phyloP scores from a whole-genome alignment of 2,113 vertebrate genomes.

The Terrapene triunguis region DNA sequence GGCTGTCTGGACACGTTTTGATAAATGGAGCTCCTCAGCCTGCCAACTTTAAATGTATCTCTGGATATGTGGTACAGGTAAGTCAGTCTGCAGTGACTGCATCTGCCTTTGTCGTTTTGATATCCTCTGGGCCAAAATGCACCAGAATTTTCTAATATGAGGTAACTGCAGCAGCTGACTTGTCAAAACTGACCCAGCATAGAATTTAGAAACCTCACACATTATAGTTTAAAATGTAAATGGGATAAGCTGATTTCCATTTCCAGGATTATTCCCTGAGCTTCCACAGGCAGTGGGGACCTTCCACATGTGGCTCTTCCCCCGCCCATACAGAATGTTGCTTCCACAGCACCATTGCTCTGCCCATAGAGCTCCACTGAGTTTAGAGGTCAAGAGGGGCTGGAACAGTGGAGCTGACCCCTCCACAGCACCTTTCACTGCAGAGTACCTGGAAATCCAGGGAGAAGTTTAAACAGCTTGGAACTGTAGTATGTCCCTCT shows the following conservation, averaged over 20 bases:
- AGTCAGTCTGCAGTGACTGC: background rate
- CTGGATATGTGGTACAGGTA: constrained; percentile 96
- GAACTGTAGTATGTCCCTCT: background rate
- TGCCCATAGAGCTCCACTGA: background rate
- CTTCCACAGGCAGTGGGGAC: background rate
- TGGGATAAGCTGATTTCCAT: background rate
- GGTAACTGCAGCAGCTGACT: background rate
- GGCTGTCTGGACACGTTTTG: constrained; percentile 87
- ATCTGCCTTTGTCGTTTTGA: background rate
- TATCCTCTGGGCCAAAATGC: background rate
- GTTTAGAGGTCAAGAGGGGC: background rate
- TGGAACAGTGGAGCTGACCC: background rate
- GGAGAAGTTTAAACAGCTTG: background rate
- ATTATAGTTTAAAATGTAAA: background rate
- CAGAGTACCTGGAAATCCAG: background rate
- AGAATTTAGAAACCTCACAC: background rate
- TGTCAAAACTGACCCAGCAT: background rate
- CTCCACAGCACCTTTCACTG: background rate
- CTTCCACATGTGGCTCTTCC: background rate
- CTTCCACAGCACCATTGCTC: background rate
- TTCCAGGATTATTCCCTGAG: background rate
- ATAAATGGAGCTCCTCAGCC: constrained; percentile 91
- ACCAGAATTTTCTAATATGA: background rate
- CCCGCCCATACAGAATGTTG: background rate
- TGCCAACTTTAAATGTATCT: constrained; percentile 93